phyloP scores from a whole-genome alignment of 2,888 invertebrate species.

The Scaptomyza parva region DNA sequence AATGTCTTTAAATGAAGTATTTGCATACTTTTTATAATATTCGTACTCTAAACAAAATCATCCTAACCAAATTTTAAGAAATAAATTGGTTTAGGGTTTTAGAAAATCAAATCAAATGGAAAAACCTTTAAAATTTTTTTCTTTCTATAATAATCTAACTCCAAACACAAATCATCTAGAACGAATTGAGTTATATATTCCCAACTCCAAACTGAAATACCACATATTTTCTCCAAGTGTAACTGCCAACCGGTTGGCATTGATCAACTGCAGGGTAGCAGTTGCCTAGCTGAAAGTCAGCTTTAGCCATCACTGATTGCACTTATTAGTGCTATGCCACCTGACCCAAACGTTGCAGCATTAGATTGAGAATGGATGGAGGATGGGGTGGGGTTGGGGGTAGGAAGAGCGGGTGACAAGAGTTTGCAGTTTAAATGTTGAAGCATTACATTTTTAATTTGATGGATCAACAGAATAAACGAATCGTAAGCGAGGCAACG shows the following conservation, averaged over 20 bases:
- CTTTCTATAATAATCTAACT: too few relatives aligned
- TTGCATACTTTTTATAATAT: too few relatives aligned
- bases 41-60: too few relatives aligned
- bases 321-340: slow-evolving; percentile 72
- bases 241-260: slow-evolving; percentile 10
- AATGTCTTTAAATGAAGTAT: too few relatives aligned
- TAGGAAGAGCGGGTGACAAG: background rate
- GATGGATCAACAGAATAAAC: slow-evolving; percentile 84
- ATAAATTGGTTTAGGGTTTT: too few relatives aligned
- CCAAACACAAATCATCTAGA: too few relatives aligned
- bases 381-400: slow-evolving; percentile 22
- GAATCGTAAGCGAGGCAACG: slow-evolving; percentile 80
- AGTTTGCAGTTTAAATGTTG: slow-evolving; percentile 73
- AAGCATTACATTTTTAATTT: slow-evolving; percentile 82
- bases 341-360: slow-evolving; percentile 22
- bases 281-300: slow-evolving; percentile 26
- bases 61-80: too few relatives aligned
- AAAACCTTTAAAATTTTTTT: too few relatives aligned
- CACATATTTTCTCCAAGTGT: background rate
- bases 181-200: too few relatives aligned
- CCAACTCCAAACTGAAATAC: background rate
- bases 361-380: background rate
- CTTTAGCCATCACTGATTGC: slow-evolving; percentile 64
- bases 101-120: too few relatives aligned
- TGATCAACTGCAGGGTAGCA: slow-evolving; percentile 15